Percentiles rank a stretch among this genome's conserved stretches.
Conservation (phyloP, 2,113 vertebrate species). For the Sceloporus tristichus region DNA sequence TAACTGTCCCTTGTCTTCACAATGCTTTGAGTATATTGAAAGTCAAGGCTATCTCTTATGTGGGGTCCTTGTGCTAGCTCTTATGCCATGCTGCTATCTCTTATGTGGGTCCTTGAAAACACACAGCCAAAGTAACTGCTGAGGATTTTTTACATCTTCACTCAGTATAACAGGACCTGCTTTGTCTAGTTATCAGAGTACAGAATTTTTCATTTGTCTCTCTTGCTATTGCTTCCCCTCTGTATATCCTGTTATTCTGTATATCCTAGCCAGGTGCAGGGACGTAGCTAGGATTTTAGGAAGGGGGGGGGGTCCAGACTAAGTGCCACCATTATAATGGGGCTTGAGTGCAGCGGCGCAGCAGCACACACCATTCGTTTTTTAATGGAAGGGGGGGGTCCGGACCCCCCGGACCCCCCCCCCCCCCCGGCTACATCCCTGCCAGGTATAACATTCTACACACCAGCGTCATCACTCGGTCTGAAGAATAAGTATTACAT, state of each 20-base stretch:
- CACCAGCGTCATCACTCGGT: background rate
- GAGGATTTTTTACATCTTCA: constrained; percentile 18
- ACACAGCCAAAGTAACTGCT: background rate
- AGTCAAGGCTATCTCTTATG: background rate
- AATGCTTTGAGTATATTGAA: background rate
- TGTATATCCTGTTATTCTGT: fast-evolving
- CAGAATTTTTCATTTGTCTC: background rate
- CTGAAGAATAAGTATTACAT: constrained; percentile 18
- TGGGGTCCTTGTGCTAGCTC: background rate
- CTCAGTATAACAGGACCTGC: background rate
- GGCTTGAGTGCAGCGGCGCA: no score
- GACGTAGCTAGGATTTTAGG: no score
- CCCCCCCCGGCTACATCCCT: no score
- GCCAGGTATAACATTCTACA: background rate
- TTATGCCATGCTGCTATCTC: background rate
- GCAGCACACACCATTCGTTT: no score
- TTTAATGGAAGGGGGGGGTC: no score
- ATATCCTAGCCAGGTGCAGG: constrained; percentile 18
- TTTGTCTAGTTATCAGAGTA: background rate
- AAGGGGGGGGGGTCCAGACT: no score
- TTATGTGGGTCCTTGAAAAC: background rate
- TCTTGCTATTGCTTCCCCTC: background rate
- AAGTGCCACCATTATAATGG: no score
- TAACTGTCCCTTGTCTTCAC: background rate
- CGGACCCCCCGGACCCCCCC: no score